A percentile compares a stretch with the other conserved stretches of the same genome.
Conservation (phyloP, 2,888 invertebrate species). For the Archips crataeganus region DNA sequence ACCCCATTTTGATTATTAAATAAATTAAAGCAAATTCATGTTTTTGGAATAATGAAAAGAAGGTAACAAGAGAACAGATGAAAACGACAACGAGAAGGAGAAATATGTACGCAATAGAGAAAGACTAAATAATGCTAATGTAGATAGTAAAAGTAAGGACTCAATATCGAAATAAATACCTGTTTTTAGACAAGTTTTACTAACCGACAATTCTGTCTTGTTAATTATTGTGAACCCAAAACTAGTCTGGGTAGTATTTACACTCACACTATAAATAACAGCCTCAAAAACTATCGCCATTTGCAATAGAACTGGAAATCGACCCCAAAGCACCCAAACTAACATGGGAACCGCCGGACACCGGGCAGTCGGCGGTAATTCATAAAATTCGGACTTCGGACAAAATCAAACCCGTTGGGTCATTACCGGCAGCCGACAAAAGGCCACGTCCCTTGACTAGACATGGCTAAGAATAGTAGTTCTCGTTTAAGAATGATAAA, state of each 20-base stretch:
- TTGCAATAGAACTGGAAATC: constrained; percentile 32
- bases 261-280: constrained; percentile 26
- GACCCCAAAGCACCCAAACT: constrained; percentile 48
- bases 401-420: constrained; percentile 73
- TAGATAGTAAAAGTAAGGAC: too few relatives aligned
- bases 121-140: neutral
- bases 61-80: neutral
- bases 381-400: constrained; percentile 77
- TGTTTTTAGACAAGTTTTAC: neutral
- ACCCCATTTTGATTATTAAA: neutral
- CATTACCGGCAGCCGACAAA: constrained; percentile 69
- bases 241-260: constrained; percentile 18
- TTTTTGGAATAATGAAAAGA: neutral
- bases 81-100: neutral
- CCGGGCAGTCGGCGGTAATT: constrained; percentile 66
- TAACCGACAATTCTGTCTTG: neutral
- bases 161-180: too few relatives aligned
- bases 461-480: constrained; percentile 60
- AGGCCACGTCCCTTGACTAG: constrained; percentile 66
- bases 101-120: neutral
- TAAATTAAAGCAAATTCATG: neutral
- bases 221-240: neutral
- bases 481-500: constrained; percentile 86
- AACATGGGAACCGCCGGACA: constrained; percentile 69
- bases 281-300: constrained; percentile 28